phyloP scores from a whole-genome alignment of 2,888 invertebrate species.

The Vandiemenella viatica region DNA sequence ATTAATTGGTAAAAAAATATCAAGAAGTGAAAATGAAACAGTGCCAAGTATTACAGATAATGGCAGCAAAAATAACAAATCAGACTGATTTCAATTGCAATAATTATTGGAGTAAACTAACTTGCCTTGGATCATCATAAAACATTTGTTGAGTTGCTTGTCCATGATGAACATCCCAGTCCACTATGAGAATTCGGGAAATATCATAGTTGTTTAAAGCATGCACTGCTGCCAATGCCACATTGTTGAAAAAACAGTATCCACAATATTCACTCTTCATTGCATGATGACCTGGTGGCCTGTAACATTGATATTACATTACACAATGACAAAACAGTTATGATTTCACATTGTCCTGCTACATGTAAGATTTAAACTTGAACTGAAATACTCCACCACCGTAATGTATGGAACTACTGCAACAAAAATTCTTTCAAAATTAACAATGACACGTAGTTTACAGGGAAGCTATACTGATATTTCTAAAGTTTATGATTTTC shows the following conservation, averaged over 20 bases:
- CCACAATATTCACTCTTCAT: conserved; percentile 70
- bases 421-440: too few species aligned
- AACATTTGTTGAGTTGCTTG: conserved; percentile 85
- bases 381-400: too few species aligned
- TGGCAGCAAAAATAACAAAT: too few species aligned
- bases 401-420: too few species aligned
- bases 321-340: neutral
- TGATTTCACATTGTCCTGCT: neutral
- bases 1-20: too few species aligned
- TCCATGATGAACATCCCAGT: conserved; percentile 95
- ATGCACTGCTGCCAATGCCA: conserved; percentile 68
- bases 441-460: too few species aligned
- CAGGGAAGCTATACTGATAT: too few species aligned
- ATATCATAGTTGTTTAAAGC: conserved; percentile 46
- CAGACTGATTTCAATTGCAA: too few species aligned
- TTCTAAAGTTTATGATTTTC: too few species aligned
- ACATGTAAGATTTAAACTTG: neutral
- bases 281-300: conserved; percentile 88
- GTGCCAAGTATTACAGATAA: too few species aligned
- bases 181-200: conserved; percentile 67
- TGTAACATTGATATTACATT: neutral
- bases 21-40: too few species aligned
- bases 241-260: conserved; percentile 89
- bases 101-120: too few species aligned
- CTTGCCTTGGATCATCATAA: conserved; percentile 69